Percentiles rank a stretch among this genome's conserved stretches.
phyloP scores from a whole-genome alignment of 2,113 vertebrate genomes.

The Capreolus pygargus region DNA sequence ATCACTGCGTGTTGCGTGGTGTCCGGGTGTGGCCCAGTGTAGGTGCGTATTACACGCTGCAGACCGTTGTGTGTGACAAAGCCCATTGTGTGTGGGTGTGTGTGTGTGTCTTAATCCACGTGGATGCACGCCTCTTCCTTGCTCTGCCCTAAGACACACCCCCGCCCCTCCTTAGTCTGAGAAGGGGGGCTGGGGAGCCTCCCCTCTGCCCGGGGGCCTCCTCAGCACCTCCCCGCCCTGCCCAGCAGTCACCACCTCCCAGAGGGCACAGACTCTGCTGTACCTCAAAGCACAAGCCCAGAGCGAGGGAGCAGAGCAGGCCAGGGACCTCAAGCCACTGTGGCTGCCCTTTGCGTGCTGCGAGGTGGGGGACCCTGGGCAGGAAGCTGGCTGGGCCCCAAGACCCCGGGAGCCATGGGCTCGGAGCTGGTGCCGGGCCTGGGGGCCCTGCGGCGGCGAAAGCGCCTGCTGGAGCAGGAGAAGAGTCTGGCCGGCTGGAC shows the following conservation, averaged over 20 bases:
- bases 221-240: slow-evolving; percentile 64
- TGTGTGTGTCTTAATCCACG: slow-evolving; percentile 46
- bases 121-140: slow-evolving; percentile 49
- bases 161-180: slow-evolving; percentile 53
- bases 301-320: background rate
- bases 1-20: background rate
- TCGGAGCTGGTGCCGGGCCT: slow-evolving; percentile 66
- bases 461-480: slow-evolving; percentile 73
- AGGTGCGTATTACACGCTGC: slow-evolving; percentile 20
- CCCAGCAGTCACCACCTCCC: slow-evolving; percentile 67
- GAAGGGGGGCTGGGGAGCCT: slow-evolving; percentile 51
- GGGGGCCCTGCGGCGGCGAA: slow-evolving; percentile 65
- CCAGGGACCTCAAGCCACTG: slow-evolving; percentile 51
- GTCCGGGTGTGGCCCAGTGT: slow-evolving; percentile 27
- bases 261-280: slow-evolving; percentile 64
- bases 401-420: slow-evolving; percentile 71
- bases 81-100: slow-evolving; percentile 37
- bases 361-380: slow-evolving; percentile 69
- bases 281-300: slow-evolving; percentile 60
- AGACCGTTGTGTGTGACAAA: background rate
- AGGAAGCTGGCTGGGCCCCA: slow-evolving; percentile 71
- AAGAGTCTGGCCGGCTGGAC: slow-evolving; percentile 71
- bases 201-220: slow-evolving; percentile 54
- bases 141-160: slow-evolving; percentile 63
- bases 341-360: slow-evolving; percentile 71